Base-by-base conservation (phyloP, 1,140 invertebrate species). In the Oncopodura yosiiana region DNA sequence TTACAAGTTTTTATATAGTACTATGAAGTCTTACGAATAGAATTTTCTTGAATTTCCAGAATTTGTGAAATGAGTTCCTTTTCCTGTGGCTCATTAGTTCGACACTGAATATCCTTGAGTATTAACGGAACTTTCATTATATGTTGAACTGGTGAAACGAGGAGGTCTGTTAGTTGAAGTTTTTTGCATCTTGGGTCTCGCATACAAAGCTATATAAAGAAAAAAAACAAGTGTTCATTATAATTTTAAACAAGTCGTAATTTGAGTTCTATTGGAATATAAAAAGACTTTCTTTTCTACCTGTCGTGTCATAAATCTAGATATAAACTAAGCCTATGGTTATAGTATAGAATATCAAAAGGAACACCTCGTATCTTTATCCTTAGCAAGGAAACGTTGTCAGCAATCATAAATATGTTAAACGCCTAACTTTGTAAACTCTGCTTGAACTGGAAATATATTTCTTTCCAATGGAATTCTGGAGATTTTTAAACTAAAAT, bases 41-140 rank as follows among this genome's bases (percentile, higher is more conserved):
- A 81, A 51, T 73, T 72, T 64, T 81, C 80, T 63, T 82, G 77
- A 48, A 75, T 73, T 57, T 81, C 76, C 12, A 81, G 71, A 29
- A 80, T 78, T 57, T 75, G 71, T 23, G 71, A 66, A 36, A 83
- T 72, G 30, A 72, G 69, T 46, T 73, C 68, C 41, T 74, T 73
- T 57, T 82, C 78, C 26, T 71, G 66, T 1, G 66, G 63, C 43
- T 77, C 70, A 56, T 77, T 74, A 5, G 80, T 82, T 61, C 78
- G 73, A 21, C 62, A 66, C 58, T 75, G 72, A 49, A 83, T 79
- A 63, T 82, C 80, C 60, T 74, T 74, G 14, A 83, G 69, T 24
- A 83, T 73, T 3, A 84, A 69, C 23, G 81, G 81, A 16, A 82
- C 73, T 65, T 81, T 77, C 70, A 82, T 84, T 50, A 81, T 81